phyloP scores from a whole-genome alignment of 2,797 vertebrate species.

The Acipenser oxyrinchus region DNA sequence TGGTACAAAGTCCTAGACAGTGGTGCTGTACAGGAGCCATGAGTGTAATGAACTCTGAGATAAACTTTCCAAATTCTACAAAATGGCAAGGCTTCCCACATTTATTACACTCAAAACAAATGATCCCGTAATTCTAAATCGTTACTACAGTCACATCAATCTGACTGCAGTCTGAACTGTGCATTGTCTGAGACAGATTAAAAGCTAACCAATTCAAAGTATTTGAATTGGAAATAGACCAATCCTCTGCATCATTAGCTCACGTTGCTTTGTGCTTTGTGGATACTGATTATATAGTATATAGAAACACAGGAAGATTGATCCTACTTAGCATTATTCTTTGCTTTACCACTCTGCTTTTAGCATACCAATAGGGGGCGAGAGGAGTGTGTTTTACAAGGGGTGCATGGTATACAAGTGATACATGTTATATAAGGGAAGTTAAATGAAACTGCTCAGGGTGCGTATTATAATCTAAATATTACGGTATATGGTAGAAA shows the following conservation, averaged over 20 bases:
- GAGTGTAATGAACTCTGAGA: slow-evolving; percentile 21
- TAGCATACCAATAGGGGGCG: background rate
- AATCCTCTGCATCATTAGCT: background rate
- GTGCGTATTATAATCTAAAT: no score
- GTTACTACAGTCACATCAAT: background rate
- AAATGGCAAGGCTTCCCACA: background rate
- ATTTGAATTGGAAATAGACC: background rate
- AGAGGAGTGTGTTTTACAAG: background rate
- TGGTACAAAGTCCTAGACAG: background rate
- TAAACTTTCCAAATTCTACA: background rate
- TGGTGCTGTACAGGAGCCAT: background rate
- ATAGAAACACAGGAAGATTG: background rate
- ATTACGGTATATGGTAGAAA: no score
- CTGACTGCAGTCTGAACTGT: background rate
- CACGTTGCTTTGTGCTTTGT: background rate
- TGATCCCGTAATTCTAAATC: no score
- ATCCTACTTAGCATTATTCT: background rate
- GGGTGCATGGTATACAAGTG: background rate
- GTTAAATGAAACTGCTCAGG: no score
- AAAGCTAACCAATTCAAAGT: background rate
- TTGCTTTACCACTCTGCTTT: background rate
- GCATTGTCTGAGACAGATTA: slow-evolving; percentile 31
- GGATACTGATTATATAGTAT: background rate
- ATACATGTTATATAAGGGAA: no score
- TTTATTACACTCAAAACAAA: no score